Evolutionary conservation across 2,888 invertebrate species (phyloP).

Genomic region (Arctia plantaginis): DNA sequence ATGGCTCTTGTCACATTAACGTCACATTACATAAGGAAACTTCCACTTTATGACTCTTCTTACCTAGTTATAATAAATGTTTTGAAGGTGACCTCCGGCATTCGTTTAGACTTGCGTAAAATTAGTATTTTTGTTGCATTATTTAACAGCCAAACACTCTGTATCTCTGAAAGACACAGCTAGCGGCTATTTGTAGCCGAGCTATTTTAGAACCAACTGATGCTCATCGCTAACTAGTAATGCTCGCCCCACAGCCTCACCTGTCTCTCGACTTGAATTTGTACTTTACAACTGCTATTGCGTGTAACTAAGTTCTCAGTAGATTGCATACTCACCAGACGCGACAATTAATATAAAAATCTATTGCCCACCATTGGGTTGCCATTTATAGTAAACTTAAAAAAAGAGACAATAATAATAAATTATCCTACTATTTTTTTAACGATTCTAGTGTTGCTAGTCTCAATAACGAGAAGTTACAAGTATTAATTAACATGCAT

Average conservation of each 20-base stretch:
- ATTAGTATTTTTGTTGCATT: slow-evolving; percentile 55
- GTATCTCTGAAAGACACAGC: slow-evolving; percentile 63
- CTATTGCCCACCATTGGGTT: slow-evolving; percentile 16
- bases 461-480: slow-evolving; percentile 33
- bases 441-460: slow-evolving; percentile 32
- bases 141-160: slow-evolving; percentile 61
- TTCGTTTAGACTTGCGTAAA: slow-evolving; percentile 59
- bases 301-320: slow-evolving; percentile 48
- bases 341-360: slow-evolving; percentile 25
- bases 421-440: slow-evolving; percentile 36
- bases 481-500: slow-evolving; percentile 48
- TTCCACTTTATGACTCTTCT: slow-evolving; percentile 10
- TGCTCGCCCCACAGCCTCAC: slow-evolving; percentile 51
- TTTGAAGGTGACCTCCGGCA: slow-evolving; percentile 46
- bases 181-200: slow-evolving; percentile 62
- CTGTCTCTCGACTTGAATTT: slow-evolving; percentile 45
- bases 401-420: slow-evolving; percentile 36
- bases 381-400: slow-evolving; percentile 37
- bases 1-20: not conserved
- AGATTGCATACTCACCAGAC: slow-evolving; percentile 22
- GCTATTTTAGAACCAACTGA: slow-evolving; percentile 52
- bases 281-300: slow-evolving; percentile 61
- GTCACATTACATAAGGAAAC: not conserved
- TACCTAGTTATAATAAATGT: slow-evolving; percentile 47
- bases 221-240: slow-evolving; percentile 70